A percentile compares a stretch with the other conserved stretches of the same genome.
These are phyloP conservation scores for Sciurus vulgaris DNA, from an alignment of 2,797 vertebrate genomes.

Conservation along the genomic window DNA sequence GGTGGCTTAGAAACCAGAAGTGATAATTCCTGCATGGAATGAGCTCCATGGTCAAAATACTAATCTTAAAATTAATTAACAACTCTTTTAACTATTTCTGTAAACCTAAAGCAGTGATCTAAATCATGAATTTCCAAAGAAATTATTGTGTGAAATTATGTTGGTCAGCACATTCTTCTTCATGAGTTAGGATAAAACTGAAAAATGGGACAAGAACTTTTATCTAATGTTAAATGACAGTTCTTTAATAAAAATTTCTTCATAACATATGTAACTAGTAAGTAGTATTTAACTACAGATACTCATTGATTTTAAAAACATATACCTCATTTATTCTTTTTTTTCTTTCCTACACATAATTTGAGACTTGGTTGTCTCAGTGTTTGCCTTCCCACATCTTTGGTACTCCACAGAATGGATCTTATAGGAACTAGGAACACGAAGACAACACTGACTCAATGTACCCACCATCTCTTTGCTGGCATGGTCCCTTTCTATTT, in stretches of 20 bases:
- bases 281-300: neutral
- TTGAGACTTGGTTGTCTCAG: neutral
- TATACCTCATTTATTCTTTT: neutral
- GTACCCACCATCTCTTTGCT: neutral
- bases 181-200: neutral
- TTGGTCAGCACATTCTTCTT: neutral
- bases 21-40: neutral
- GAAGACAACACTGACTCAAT: neutral
- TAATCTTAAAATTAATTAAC: conserved; percentile 16
- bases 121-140: neutral
- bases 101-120: neutral
- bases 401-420: neutral
- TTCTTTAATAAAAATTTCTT: conserved; percentile 45
- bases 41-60: neutral
- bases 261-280: neutral
- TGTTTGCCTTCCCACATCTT: neutral
- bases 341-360: neutral
- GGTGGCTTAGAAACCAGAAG: neutral
- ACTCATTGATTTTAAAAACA: neutral
- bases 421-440: neutral
- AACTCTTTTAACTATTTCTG: neutral
- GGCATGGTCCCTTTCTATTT: neutral
- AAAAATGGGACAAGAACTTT: neutral
- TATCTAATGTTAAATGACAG: neutral
- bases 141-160: neutral